Percentiles rank a stretch among this genome's conserved stretches.
Conservation (phyloP, 2,797 vertebrate species). For the Bovichtus diacanthus region DNA sequence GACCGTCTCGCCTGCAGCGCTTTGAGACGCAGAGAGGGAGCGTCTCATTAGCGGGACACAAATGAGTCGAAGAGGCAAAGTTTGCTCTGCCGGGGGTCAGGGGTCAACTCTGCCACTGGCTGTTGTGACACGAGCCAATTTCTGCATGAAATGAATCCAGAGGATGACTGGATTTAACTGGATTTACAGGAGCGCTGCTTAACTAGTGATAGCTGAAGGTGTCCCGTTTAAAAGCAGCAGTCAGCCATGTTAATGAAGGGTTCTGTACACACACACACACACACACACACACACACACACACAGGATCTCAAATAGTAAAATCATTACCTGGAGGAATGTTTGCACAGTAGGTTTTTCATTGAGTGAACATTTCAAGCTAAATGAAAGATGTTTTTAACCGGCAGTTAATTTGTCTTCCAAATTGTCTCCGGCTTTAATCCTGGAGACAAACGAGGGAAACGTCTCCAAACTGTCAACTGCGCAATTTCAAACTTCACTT, state of each 20-base stretch:
- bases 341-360: too few species aligned
- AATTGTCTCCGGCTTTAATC: too few species aligned
- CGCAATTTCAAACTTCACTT: constrained; percentile 9
- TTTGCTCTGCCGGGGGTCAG: neutral
- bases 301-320: too few species aligned
- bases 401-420: too few species aligned
- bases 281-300: too few species aligned
- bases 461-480: neutral
- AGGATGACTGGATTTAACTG: neutral
- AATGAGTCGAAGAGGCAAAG: constrained; percentile 30
- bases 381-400: neutral
- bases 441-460: constrained; percentile 16
- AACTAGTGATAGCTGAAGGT: neutral
- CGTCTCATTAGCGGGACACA: constrained; percentile 47
- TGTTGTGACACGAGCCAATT: constrained; percentile 25
- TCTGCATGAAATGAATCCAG: neutral
- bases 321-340: too few species aligned
- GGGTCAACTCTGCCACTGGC: constrained; percentile 37
- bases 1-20: constrained; percentile 55
- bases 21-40: constrained; percentile 7
- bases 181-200: constrained; percentile 12
- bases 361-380: too few species aligned
- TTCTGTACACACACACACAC: neutral
- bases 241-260: neutral
- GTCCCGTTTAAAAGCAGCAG: neutral